Conservation (phyloP, 2,797 vertebrate genomes). For the Gymnodraco acuticeps region DNA sequence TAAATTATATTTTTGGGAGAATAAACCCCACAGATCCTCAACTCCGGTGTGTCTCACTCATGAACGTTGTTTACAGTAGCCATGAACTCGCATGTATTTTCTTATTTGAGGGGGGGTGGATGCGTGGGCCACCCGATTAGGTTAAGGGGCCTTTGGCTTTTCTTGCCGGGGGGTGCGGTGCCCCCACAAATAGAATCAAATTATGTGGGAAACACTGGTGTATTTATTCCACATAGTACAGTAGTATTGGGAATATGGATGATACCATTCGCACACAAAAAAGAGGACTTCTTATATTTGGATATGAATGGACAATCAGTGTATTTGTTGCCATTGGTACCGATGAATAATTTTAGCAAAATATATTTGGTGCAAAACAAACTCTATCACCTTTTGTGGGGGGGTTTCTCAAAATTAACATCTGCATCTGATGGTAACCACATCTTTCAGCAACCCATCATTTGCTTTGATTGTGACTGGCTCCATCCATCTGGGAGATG, state of each 20-base stretch:
- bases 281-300: background rate
- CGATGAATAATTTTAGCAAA: conserved; percentile 29
- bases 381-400: conserved; percentile 39
- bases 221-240: background rate
- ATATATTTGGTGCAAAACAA: conserved; percentile 9
- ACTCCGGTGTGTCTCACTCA: too few relatives aligned
- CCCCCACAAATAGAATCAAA: too few relatives aligned
- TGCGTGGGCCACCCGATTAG: too few relatives aligned
- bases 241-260: background rate
- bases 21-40: too few relatives aligned
- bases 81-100: too few relatives aligned
- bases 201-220: background rate
- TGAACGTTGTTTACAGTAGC: too few relatives aligned
- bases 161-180: too few relatives aligned
- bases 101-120: too few relatives aligned
- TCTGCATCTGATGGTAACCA: conserved; percentile 44
- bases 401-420: conserved; percentile 45
- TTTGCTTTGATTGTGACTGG: conserved; percentile 64
- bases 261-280: conserved; percentile 13
- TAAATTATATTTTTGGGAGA: too few relatives aligned
- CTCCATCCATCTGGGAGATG: conserved; percentile 54
- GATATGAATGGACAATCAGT: conserved; percentile 25
- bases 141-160: too few relatives aligned
- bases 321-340: conserved; percentile 10
- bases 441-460: conserved; percentile 54